Evolutionary conservation across 1,140 invertebrate genomes (phyloP).

Genomic region (Tribolium castaneum): DNA sequence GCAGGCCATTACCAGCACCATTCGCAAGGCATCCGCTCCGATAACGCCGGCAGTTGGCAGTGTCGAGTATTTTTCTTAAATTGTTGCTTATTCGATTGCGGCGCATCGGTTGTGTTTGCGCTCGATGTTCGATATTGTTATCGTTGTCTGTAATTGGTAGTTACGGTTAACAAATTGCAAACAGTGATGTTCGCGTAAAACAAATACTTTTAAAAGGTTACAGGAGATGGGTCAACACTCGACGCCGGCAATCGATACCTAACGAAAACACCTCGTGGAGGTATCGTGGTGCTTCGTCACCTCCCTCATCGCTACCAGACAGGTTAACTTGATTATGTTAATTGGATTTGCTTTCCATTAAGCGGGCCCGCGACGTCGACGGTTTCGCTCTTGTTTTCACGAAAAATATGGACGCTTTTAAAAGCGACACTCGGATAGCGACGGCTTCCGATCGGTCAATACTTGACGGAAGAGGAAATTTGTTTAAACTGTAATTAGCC

Average conservation of each 20-base stretch:
- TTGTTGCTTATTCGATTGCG: not conserved
- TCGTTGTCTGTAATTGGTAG: slow-evolving; percentile 19
- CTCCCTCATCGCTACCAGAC: slow-evolving; percentile 16
- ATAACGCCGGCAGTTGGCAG: not conserved
- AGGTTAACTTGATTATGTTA: slow-evolving; percentile 43
- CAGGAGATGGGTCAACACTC: slow-evolving; percentile 26
- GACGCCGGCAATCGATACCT: slow-evolving; percentile 12
- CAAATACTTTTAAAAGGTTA: slow-evolving; percentile 32
- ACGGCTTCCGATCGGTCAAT: slow-evolving; percentile 12
- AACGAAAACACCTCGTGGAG: slow-evolving; percentile 27
- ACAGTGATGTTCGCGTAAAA: slow-evolving; percentile 25
- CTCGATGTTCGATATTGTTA: slow-evolving; percentile 23
- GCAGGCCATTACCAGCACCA: not conserved
- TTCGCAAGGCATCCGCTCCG: not conserved
- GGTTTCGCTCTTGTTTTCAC: slow-evolving; percentile 36
- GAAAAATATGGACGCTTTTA: slow-evolving; percentile 32
- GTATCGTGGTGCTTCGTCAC: slow-evolving; percentile 16
- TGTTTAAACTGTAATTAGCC: slow-evolving; percentile 20
- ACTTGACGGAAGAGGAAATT: slow-evolving; percentile 17
- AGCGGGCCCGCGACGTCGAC: slow-evolving; percentile 30
- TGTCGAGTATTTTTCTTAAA: not conserved
- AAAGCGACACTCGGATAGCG: slow-evolving; percentile 2
- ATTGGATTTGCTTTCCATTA: slow-evolving; percentile 44
- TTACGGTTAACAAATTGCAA: slow-evolving; percentile 22
- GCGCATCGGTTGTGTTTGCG: not conserved